Conservation (phyloP, 2,888 invertebrate genomes). For the Eupsilia transversa region DNA sequence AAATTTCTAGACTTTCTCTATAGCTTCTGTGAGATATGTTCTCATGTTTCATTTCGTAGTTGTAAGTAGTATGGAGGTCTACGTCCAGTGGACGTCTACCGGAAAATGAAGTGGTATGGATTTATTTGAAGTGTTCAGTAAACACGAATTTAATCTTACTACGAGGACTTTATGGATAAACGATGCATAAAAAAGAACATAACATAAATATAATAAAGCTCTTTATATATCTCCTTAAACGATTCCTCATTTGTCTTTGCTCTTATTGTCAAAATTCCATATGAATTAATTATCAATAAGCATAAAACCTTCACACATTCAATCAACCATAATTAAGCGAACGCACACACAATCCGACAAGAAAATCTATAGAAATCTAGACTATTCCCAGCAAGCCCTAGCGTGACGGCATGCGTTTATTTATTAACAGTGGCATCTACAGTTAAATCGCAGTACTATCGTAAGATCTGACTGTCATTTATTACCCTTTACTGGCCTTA, state of each 20-base stretch:
- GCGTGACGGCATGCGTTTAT: conserved; percentile 58
- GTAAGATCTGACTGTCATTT: conserved; percentile 53
- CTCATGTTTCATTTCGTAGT: background rate
- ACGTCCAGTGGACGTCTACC: too few relatives aligned
- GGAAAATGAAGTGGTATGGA: background rate
- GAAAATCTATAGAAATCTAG: conserved; percentile 34
- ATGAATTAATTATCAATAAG: background rate
- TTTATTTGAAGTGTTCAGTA: background rate
- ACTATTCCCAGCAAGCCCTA: conserved; percentile 34
- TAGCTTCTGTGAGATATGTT: conserved; percentile 4
- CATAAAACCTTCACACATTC: background rate
- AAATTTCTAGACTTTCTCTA: conserved; percentile 36
- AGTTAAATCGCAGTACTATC: conserved; percentile 57
- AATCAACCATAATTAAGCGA: conserved; percentile 14
- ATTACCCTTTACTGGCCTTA: conserved; percentile 58
- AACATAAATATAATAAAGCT: too few relatives aligned
- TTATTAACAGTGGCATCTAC: conserved; percentile 58
- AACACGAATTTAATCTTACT: background rate
- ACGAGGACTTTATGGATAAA: background rate
- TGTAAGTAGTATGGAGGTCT: background rate
- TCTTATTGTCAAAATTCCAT: background rate
- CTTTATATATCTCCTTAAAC: background rate
- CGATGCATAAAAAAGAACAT: too few relatives aligned
- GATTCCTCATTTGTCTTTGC: background rate
- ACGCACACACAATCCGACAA: background rate